phyloP scores from a whole-genome alignment of 2,888 invertebrate genomes.

The Microctonus brassicae region DNA sequence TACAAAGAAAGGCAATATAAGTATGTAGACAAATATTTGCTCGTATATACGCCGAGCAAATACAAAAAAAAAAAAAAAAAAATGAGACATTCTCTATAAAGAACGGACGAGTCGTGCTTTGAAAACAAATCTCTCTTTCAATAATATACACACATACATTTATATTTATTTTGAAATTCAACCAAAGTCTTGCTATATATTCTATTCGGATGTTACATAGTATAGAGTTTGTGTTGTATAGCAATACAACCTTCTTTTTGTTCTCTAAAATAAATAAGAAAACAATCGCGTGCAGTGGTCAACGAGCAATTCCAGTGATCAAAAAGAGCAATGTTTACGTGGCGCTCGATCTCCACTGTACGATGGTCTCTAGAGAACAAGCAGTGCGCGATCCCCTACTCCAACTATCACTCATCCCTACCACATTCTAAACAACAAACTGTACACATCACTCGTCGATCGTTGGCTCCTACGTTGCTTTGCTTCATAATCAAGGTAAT shows the following conservation, averaged over 20 bases:
- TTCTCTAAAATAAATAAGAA: neutral
- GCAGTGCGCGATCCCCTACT: neutral
- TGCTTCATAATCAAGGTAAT: slow-evolving; percentile 54
- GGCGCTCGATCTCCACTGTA: neutral
- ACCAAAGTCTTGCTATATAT: neutral
- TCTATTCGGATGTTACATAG: neutral
- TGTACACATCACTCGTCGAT: neutral
- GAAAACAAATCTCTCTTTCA: slow-evolving; percentile 1
- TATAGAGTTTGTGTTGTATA: neutral
- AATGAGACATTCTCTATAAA: neutral
- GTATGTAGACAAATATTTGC: neutral
- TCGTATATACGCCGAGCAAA: neutral
- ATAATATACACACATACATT: slow-evolving; percentile 2
- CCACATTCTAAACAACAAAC: neutral
- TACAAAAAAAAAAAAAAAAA: slow-evolving; percentile 9
- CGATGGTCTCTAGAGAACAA: neutral
- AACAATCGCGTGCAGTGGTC: neutral
- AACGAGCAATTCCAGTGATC: neutral
- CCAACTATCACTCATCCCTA: neutral
- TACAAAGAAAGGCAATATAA: neutral
- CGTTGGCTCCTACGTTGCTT: slow-evolving; percentile 20
- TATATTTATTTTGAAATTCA: neutral
- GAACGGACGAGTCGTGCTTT: slow-evolving; percentile 5
- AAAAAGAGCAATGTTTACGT: neutral
- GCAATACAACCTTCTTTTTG: neutral